Evolutionary conservation across 2,888 invertebrate species (phyloP).

Genomic region (Microctonus aethiopoides): DNA sequence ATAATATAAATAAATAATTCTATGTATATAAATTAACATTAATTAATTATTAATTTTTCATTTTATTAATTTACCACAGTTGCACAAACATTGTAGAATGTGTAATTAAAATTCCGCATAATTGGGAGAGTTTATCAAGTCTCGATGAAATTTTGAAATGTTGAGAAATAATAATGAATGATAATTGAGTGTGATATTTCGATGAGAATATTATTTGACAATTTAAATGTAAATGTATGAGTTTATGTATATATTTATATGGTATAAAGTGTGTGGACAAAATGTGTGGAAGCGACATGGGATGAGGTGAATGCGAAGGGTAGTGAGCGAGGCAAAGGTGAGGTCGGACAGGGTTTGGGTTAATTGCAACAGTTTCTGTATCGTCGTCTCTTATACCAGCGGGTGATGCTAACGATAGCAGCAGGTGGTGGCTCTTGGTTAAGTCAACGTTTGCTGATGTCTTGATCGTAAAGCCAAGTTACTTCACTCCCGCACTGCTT

Average conservation of each 20-base stretch:
- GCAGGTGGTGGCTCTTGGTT: constrained; percentile 27
- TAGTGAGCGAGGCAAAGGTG: neutral
- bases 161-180: neutral
- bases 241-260: neutral
- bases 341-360: neutral
- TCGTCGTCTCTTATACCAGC: constrained; percentile 4
- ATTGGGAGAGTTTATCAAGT: neutral
- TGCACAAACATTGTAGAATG: neutral
- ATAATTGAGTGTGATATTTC: neutral
- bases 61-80: neutral
- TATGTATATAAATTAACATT: too few species aligned
- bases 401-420: constrained; percentile 22
- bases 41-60: neutral
- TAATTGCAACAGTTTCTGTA: neutral
- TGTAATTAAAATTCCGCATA: constrained; percentile 12
- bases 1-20: too few species aligned
- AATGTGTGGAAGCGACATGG: neutral
- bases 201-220: neutral
- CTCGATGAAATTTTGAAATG: neutral
- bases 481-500: neutral
- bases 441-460: constrained; percentile 34
- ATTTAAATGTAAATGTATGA: constrained; percentile 8
- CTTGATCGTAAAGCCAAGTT: constrained; percentile 25
- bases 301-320: neutral
- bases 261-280: neutral